These are phyloP conservation scores for Brachionus manjavacas DNA, from an alignment of 1,140 invertebrate species.

Conservation along the genomic window DNA sequence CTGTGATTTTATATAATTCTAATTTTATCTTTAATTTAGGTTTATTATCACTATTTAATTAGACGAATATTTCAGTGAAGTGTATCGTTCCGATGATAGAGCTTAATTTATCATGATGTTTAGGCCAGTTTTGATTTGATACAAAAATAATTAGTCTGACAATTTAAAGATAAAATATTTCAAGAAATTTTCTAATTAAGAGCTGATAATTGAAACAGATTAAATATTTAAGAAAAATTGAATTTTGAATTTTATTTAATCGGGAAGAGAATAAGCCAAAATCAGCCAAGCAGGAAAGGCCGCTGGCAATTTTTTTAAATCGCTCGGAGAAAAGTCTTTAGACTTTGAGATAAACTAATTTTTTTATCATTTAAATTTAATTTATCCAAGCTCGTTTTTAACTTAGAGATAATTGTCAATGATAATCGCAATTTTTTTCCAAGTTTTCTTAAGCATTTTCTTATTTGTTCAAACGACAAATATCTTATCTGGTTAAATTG, in stretches of 20 bases:
- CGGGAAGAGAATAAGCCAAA: neutral
- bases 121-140: neutral
- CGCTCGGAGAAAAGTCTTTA: neutral
- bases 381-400: neutral
- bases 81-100: neutral
- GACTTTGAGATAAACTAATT: neutral
- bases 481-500: neutral
- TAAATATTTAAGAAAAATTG: neutral
- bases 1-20: constrained; percentile 1
- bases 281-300: neutral
- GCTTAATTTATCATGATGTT: constrained; percentile 3
- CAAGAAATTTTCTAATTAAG: neutral
- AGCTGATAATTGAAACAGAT: neutral
- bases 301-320: neutral
- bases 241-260: constrained; percentile 1
- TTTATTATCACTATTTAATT: neutral
- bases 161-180: neutral
- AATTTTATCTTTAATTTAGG: neutral
- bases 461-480: neutral
- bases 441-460: neutral
- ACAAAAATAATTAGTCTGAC: neutral
- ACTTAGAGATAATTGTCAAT: neutral
- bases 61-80: neutral
- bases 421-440: neutral
- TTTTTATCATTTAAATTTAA: neutral